These are phyloP conservation scores for Nasua narica DNA, from an alignment of 2,797 vertebrate genomes.

Conservation along the genomic window DNA sequence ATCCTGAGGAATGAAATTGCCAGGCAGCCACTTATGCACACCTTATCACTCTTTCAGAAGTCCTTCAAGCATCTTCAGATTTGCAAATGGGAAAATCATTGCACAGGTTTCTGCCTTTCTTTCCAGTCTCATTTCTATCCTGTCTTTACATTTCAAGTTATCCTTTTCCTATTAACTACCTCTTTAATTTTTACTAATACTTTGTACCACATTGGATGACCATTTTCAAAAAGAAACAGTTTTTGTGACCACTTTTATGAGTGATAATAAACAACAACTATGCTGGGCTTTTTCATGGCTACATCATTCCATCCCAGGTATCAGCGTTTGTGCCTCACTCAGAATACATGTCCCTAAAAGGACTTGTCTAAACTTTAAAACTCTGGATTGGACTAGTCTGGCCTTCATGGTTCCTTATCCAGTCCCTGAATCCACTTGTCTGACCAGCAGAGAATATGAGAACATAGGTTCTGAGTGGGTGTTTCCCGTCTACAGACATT, in stretches of 20 bases:
- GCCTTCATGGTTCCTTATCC: not conserved
- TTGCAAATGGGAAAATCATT: not conserved
- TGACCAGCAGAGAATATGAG: not conserved
- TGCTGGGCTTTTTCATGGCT: not conserved
- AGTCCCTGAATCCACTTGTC: not conserved
- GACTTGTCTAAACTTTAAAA: not conserved
- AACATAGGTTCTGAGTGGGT: not conserved
- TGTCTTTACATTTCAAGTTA: not conserved
- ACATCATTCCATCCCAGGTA: not conserved
- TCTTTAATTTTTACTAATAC: slow-evolving; percentile 5
- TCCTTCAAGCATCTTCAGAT: not conserved
- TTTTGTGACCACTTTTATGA: not conserved
- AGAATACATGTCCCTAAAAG: not conserved
- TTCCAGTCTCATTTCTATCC: not conserved
- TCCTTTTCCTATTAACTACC: not conserved
- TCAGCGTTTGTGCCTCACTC: not conserved
- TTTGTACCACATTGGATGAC: not conserved
- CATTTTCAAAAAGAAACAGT: not conserved
- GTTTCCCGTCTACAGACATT: not conserved
- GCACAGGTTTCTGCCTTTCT: not conserved
- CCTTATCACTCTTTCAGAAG: not conserved
- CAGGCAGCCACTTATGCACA: not conserved
- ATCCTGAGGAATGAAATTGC: not conserved
- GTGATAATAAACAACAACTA: not conserved
- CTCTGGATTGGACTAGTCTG: not conserved